Base-by-base conservation (phyloP, 2,888 invertebrate genomes). In the Ceraclea dissimilis region DNA sequence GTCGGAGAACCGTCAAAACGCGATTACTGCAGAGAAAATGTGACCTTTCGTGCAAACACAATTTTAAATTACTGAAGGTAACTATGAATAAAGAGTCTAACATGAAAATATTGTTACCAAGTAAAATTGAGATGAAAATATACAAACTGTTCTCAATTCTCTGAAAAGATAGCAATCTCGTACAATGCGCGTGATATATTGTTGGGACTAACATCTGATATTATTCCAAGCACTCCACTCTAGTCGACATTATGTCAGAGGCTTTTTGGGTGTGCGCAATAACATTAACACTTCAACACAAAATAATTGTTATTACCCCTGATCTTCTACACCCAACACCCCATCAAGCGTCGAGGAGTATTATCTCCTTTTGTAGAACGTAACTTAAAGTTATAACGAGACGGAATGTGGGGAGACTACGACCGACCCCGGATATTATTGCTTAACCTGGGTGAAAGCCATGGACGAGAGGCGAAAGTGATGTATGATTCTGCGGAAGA, bases 211-310 rank as follows among this genome's bases (percentile, higher is more conserved):
- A 48, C 48, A 17, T 18, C 13, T 19, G 10, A 49, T 57, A 58
- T 59, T 61, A 59, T 61, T 56, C 53, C 43, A 51, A 52, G 52
- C 51, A 52, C 46, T 43, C 51, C 44, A 44, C 26, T 26, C 26
- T 26, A 26, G 26, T 26, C 26, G 52, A 52, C 57, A 20, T 47
- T 50, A 48, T 47, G 60, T 58, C 56, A 56, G 51, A 48, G 53
- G 57, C 58, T 53, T 54, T n/a, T 51, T 31, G 47, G 50, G 58
- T 52, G 44, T 53, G 49, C 47, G 54, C 61, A 57, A 59, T 61
- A 61, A 61, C 61, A 58, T 58, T 26, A 60, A 60, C 60, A 60
- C 60, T 60, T 60, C 60, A 60, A 58, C 61, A 54, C 61, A 61
- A 59, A 61, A 61, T 61, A 61, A 61, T 61, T 61, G 61, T 61